Percentiles rank a stretch among this genome's conserved stretches.
phyloP scores from a whole-genome alignment of 2,797 vertebrate genomes.

The Cuculus canorus region DNA sequence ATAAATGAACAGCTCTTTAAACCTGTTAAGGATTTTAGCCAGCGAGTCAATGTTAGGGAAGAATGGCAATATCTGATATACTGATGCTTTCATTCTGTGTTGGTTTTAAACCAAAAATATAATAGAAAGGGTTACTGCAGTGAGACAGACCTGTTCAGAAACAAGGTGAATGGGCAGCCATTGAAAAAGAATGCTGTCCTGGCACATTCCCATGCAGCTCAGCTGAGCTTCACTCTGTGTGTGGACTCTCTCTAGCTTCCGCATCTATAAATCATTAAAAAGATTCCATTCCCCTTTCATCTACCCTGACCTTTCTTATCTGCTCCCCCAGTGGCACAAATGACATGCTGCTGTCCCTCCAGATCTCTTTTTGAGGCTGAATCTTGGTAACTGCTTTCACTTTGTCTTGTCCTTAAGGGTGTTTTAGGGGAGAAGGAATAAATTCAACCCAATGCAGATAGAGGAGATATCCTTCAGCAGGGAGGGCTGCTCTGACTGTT shows the following conservation, averaged over 20 bases:
- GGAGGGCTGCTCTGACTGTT: not conserved
- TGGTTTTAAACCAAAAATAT: not conserved
- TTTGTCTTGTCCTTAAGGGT: not conserved
- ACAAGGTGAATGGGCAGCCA: not conserved
- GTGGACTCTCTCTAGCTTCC: not conserved
- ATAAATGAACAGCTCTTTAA: constrained; percentile 24
- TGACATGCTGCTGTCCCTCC: not conserved
- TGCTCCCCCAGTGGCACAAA: not conserved
- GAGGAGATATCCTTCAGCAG: not conserved
- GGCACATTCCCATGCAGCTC: constrained; percentile 19
- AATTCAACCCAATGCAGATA: not conserved
- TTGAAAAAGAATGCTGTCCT: constrained; percentile 43
- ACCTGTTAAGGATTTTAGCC: not conserved
- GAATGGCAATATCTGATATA: not conserved
- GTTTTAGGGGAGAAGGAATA: not conserved
- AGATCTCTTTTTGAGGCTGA: not conserved
- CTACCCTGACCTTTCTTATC: not conserved
- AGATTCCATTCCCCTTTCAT: not conserved
- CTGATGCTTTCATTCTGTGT: not conserved
- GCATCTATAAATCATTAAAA: not conserved
- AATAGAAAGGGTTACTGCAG: not conserved
- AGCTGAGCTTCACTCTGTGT: not conserved
- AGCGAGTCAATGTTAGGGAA: not conserved
- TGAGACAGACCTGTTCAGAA: not conserved
- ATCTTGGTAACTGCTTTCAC: not conserved